Conservation (phyloP, 2,113 vertebrate species). For the Xiphophorus hellerii region DNA sequence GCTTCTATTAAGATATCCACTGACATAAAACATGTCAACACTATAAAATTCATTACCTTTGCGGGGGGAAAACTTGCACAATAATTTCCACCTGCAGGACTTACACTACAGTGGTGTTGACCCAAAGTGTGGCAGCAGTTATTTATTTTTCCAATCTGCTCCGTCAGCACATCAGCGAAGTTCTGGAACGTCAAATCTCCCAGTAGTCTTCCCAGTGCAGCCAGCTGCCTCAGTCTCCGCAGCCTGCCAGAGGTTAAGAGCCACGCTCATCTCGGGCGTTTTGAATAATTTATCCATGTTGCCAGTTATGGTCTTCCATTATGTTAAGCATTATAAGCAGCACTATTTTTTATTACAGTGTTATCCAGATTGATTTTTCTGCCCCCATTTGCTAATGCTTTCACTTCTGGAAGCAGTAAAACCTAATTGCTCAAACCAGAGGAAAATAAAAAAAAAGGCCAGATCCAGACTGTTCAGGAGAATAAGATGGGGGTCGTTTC, state of each 20-base stretch:
- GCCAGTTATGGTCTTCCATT: constrained; percentile 48
- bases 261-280: constrained; percentile 20
- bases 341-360: constrained; percentile 33
- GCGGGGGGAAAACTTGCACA: background rate
- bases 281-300: constrained; percentile 52
- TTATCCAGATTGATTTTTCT: constrained; percentile 52
- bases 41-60: background rate
- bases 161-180: background rate
- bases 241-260: constrained; percentile 32
- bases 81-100: background rate
- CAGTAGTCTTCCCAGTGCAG: background rate
- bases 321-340: constrained; percentile 38
- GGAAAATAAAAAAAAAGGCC: background rate
- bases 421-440: constrained; percentile 19
- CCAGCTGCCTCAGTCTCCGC: background rate
- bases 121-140: background rate
- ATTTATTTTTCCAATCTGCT: background rate
- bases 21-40: too few species aligned
- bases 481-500: constrained; percentile 13
- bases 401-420: constrained; percentile 35
- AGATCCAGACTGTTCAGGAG: constrained; percentile 1
- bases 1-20: too few species aligned
- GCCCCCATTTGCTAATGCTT: constrained; percentile 48
- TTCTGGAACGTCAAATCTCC: background rate
- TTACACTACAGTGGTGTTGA: background rate